A percentile compares a stretch with the other conserved stretches of the same genome.
Conservation (phyloP, 1,140 invertebrate species). For the Lerema accius region DNA sequence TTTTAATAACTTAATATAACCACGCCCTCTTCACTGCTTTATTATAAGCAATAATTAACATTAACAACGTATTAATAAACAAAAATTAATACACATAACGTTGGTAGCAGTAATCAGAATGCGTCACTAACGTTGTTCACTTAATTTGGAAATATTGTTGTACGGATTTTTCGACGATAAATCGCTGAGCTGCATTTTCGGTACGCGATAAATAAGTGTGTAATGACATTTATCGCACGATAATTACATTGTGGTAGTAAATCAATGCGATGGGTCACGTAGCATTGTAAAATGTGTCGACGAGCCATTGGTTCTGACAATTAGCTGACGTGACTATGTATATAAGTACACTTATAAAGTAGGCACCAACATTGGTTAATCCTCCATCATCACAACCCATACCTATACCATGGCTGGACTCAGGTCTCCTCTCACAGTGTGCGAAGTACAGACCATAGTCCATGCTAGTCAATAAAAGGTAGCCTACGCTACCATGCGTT, state of each 20-base stretch:
- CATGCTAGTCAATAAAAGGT: too few relatives aligned
- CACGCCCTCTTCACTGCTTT: too few relatives aligned
- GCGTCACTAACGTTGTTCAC: neutral
- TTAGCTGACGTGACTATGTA: slow-evolving; percentile 38
- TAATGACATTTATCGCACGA: slow-evolving; percentile 38
- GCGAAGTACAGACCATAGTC: too few relatives aligned
- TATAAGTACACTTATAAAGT: neutral
- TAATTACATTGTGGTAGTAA: slow-evolving; percentile 39
- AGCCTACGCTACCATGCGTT: too few relatives aligned
- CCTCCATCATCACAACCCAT: too few relatives aligned
- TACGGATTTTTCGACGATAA: slow-evolving; percentile 5
- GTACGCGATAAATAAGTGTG: slow-evolving; percentile 34
- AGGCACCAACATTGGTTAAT: too few relatives aligned
- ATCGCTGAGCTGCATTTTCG: slow-evolving; percentile 33
- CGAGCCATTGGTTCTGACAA: slow-evolving; percentile 41
- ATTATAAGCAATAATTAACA: too few relatives aligned
- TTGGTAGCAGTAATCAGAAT: slow-evolving; percentile 5
- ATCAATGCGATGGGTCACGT: slow-evolving; percentile 45
- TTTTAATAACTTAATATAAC: too few relatives aligned
- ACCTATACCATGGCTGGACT: too few relatives aligned
- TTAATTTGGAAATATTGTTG: slow-evolving; percentile 16
- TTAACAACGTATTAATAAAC: neutral
- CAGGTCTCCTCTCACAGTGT: too few relatives aligned
- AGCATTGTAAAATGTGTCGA: slow-evolving; percentile 40
- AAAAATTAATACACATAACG: too few relatives aligned